Conservation (phyloP, 2,888 invertebrate species). For the Anodontia alba region DNA sequence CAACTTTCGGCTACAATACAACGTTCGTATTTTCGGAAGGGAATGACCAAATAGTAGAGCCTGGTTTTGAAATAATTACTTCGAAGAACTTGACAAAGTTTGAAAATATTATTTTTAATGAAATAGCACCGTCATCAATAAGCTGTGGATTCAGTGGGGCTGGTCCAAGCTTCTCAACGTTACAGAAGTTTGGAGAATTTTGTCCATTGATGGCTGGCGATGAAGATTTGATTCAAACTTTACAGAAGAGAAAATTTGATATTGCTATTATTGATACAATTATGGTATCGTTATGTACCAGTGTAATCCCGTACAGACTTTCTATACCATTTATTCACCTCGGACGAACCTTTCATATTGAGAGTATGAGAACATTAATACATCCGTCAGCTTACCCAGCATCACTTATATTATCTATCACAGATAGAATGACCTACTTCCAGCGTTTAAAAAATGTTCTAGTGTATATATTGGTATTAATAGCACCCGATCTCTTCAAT, state of each 20-base stretch:
- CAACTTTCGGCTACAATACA: background rate
- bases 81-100: background rate
- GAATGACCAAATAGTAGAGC: background rate
- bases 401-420: background rate
- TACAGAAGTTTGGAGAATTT: background rate
- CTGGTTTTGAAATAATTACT: background rate
- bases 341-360: background rate
- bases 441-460: background rate
- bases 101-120: background rate
- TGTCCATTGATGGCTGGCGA: background rate
- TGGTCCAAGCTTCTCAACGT: background rate
- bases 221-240: background rate
- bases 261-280: background rate
- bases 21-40: background rate
- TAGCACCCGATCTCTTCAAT: conserved; percentile 27
- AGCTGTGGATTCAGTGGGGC: background rate
- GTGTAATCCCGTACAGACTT: background rate
- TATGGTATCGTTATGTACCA: background rate
- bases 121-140: background rate
- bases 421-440: background rate
- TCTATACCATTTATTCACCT: background rate
- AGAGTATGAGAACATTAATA: too few species aligned
- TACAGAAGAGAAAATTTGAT: too few species aligned
- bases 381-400: background rate
- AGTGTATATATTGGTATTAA: background rate